phyloP scores from a whole-genome alignment of 1,140 invertebrate genomes.

The Sycophaga agraensis region DNA sequence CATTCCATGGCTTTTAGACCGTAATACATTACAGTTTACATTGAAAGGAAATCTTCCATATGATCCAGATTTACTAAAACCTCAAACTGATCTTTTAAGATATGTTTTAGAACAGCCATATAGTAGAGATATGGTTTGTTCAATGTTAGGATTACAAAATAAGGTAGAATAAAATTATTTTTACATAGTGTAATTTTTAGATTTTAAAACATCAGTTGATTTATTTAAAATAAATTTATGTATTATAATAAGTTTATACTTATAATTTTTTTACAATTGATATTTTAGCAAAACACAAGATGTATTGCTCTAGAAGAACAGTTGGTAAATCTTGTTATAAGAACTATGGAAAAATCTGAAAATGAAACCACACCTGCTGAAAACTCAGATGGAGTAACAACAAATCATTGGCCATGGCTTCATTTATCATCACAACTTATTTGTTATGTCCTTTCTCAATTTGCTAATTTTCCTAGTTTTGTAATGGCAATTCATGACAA shows the following conservation, averaged over 20 bases:
- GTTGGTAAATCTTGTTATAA: conserved; percentile 86
- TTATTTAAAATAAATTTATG: neutral
- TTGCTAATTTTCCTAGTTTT: conserved; percentile 90
- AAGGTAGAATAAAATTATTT: conserved; percentile 59
- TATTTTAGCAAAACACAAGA: conserved; percentile 76
- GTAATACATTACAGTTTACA: conserved; percentile 80
- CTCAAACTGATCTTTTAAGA: conserved; percentile 82
- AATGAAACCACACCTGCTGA: conserved; percentile 59
- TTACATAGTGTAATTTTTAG: neutral
- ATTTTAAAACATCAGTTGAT: neutral
- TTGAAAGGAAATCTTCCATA: conserved; percentile 92
- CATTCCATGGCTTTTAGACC: conserved; percentile 90
- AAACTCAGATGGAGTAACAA: conserved; percentile 67
- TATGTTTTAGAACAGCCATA: conserved; percentile 95
- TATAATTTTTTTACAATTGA: conserved; percentile 11
- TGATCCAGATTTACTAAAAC: conserved; percentile 83
- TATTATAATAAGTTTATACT: conserved; percentile 9
- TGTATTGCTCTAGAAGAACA: conserved; percentile 91
- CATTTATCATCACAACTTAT: conserved; percentile 94
- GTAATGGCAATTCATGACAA: conserved; percentile 86
- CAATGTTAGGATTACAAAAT: conserved; percentile 91
- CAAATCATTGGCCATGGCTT: conserved; percentile 85
- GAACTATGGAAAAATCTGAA: conserved; percentile 90
- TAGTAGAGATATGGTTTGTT: conserved; percentile 93
- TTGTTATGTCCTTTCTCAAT: conserved; percentile 94